phyloP scores from a whole-genome alignment of 2,797 vertebrate genomes.

The Capromys pilorides region DNA sequence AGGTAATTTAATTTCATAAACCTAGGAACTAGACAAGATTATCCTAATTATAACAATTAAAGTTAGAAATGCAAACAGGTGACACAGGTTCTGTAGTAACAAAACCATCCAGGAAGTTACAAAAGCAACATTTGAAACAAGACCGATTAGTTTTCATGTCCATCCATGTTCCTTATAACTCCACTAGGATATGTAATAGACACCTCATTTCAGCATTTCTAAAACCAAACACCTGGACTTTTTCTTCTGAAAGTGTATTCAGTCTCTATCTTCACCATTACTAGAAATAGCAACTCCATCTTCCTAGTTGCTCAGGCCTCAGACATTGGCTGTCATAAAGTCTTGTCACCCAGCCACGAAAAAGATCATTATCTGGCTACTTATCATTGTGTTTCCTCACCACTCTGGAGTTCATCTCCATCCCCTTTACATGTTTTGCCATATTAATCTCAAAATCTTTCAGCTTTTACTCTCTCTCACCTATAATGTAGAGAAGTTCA shows the following conservation, averaged over 20 bases:
- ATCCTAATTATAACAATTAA: background rate
- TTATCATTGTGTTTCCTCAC: background rate
- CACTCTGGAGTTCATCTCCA: background rate
- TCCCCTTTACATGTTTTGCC: background rate
- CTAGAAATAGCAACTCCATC: background rate
- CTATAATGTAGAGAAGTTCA: background rate
- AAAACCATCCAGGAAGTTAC: background rate
- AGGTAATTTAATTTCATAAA: background rate
- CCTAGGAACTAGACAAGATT: background rate
- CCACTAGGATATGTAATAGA: background rate
- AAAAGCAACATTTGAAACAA: background rate
- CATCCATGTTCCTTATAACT: background rate
- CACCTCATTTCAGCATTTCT: background rate
- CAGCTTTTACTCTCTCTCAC: background rate
- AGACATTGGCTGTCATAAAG: background rate
- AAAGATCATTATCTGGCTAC: background rate
- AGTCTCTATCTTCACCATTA: background rate
- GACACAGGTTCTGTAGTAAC: background rate
- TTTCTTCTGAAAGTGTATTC: background rate
- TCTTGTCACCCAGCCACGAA: background rate
- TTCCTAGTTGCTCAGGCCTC: background rate
- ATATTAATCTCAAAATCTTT: background rate
- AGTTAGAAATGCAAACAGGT: background rate
- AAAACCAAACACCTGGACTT: background rate
- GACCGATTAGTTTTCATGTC: background rate